phyloP scores from a whole-genome alignment of 2,113 vertebrate genomes.

The Pelecanoides urinatrix region DNA sequence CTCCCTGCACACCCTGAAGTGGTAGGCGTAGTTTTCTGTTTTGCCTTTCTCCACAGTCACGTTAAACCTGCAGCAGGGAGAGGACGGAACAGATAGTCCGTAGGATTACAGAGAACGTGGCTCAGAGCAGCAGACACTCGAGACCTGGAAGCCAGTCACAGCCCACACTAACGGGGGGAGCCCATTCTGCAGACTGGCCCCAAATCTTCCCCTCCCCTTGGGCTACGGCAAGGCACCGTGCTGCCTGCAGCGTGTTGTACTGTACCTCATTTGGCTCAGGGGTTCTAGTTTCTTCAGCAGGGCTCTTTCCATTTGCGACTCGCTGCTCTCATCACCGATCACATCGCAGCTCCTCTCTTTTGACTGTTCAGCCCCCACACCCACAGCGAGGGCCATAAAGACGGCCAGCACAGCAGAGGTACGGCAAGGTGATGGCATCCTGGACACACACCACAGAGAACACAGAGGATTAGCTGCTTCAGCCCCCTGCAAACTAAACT shows the following conservation, averaged over 20 bases:
- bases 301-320: constrained; percentile 66
- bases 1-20: constrained; percentile 87
- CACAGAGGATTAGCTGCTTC: neutral
- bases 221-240: neutral
- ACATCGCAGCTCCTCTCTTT: constrained; percentile 72
- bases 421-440: constrained; percentile 60
- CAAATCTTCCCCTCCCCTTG: neutral
- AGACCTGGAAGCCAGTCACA: neutral
- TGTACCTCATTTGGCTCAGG: constrained; percentile 68
- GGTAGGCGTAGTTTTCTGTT: constrained; percentile 75
- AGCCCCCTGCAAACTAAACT: neutral
- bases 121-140: neutral
- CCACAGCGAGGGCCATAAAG: constrained; percentile 28
- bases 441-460: neutral
- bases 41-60: constrained; percentile 51
- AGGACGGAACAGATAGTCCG: neutral
- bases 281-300: constrained; percentile 71
- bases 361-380: neutral
- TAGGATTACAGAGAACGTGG: neutral
- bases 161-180: rapidly evolving
- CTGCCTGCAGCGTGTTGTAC: neutral
- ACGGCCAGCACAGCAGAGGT: constrained; percentile 34
- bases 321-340: constrained; percentile 65
- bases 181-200: neutral
- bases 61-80: constrained; percentile 68